Percentiles rank a stretch among this genome's conserved stretches.
These are phyloP conservation scores for Sinopyrophorus schimmeli DNA, from an alignment of 2,888 invertebrate genomes.

Conservation along the genomic window DNA sequence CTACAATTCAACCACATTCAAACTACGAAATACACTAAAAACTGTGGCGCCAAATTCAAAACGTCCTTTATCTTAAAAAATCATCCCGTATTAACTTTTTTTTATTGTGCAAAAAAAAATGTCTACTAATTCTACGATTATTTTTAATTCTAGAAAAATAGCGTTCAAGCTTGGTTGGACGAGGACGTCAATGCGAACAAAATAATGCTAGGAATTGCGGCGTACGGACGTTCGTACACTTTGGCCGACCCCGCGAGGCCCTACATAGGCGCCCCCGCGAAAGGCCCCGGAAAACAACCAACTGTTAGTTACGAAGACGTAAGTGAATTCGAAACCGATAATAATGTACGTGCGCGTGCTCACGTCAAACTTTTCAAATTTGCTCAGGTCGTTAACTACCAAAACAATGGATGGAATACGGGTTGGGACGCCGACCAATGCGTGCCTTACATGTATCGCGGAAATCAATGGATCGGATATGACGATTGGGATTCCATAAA, in stretches of 20 bases:
- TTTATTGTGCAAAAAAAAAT: not conserved
- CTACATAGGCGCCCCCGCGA: conserved; percentile 26
- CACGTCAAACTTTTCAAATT: too few relatives aligned
- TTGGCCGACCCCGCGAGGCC: conserved; percentile 13
- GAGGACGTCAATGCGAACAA: conserved; percentile 17
- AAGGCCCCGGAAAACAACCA: conserved; percentile 23
- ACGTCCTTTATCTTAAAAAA: too few relatives aligned
- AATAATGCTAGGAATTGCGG: conserved; percentile 35
- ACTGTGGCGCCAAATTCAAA: too few relatives aligned
- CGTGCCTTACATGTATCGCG: conserved; percentile 10
- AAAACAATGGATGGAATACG: conserved; percentile 5
- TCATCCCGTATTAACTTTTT: not conserved
- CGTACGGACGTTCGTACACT: conserved; percentile 33
- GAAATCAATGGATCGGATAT: conserved; percentile 16
- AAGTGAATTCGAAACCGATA: too few relatives aligned
- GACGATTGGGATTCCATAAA: conserved; percentile 1
- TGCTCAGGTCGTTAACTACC: conserved; percentile 3
- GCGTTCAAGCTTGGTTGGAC: conserved; percentile 1
- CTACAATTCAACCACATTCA: too few relatives aligned
- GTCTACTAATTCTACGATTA: not conserved
- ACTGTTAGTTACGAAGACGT: conserved; percentile 3
- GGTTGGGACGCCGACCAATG: conserved; percentile 6
- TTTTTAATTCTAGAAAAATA: not conserved
- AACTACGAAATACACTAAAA: too few relatives aligned
- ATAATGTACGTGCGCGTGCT: too few relatives aligned